Percentiles rank a stretch among this genome's conserved stretches.
These are phyloP conservation scores for Acipenser transmontanus DNA, from an alignment of 2,797 vertebrate genomes.

Conservation along the genomic window DNA sequence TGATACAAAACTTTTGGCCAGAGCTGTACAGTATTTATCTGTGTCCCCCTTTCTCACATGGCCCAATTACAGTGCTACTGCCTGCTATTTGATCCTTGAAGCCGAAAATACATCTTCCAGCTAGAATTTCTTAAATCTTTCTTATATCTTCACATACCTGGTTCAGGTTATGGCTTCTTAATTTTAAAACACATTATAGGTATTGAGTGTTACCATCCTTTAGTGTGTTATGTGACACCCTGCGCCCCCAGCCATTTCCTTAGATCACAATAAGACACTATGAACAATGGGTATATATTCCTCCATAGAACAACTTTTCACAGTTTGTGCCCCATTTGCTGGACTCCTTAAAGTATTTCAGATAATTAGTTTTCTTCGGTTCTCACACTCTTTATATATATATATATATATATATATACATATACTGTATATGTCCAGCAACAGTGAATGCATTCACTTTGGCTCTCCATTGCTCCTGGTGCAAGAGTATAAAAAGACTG, in stretches of 20 bases:
- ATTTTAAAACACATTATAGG: background rate
- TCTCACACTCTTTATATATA: conserved; percentile 37
- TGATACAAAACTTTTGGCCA: no score
- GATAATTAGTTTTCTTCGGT: conserved; percentile 38
- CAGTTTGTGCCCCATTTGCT: conserved; percentile 19
- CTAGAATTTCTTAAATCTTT: no score
- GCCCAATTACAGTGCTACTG: no score
- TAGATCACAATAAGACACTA: conserved; percentile 6
- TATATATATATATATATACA: no score
- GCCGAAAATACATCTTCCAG: no score
- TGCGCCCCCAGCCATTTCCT: background rate
- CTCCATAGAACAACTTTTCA: background rate
- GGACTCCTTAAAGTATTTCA: conserved; percentile 56
- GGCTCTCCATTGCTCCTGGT: conserved; percentile 57
- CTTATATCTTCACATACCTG: no score
- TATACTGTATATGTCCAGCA: conserved; percentile 29
- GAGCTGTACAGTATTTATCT: no score
- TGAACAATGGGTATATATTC: background rate
- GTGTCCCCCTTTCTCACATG: no score
- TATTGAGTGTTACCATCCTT: background rate
- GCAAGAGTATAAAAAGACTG: conserved; percentile 58
- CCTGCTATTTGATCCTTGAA: no score
- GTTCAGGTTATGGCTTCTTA: background rate
- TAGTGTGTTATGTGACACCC: background rate
- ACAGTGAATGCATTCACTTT: conserved; percentile 61